These are phyloP conservation scores for Colletes collaris DNA, from an alignment of 2,888 invertebrate genomes.

Conservation along the genomic window DNA sequence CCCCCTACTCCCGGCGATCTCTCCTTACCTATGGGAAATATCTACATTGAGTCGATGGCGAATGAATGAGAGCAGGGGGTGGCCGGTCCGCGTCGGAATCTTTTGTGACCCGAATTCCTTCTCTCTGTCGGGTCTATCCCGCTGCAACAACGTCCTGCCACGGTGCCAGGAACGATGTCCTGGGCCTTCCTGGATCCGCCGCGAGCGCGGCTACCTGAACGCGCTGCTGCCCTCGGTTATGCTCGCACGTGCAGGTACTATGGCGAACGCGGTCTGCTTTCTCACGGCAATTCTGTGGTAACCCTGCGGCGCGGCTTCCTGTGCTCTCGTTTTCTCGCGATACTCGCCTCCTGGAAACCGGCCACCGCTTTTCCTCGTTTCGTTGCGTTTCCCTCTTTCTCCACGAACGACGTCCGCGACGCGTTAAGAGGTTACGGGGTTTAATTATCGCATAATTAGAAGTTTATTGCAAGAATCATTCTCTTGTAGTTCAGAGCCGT, in stretches of 20 bases:
- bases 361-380: too few relatives aligned
- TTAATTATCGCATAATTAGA: too few relatives aligned
- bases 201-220: conserved; percentile 54
- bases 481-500: too few relatives aligned
- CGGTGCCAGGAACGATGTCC: conserved; percentile 26
- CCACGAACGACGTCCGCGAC: too few relatives aligned
- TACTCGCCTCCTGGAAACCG: not conserved
- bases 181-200: conserved; percentile 41
- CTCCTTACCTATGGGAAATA: conserved; percentile 76
- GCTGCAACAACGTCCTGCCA: conserved; percentile 53
- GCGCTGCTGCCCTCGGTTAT: conserved; percentile 16
- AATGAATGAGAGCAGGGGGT: conserved; percentile 74
- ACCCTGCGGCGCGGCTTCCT: conserved; percentile 36
- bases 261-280: conserved; percentile 49
- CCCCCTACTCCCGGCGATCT: conserved; percentile 38
- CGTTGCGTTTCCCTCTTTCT: not conserved
- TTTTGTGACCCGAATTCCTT: conserved; percentile 78
- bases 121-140: conserved; percentile 64
- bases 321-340: conserved; percentile 28
- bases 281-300: conserved; percentile 64
- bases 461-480: too few relatives aligned
- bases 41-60: conserved; percentile 76
- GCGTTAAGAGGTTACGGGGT: too few relatives aligned
- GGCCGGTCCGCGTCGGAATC: conserved; percentile 72
- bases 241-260: conserved; percentile 55